A percentile compares a stretch with the other conserved stretches of the same genome.
Conservation (phyloP, 2,888 invertebrate genomes). For the Sarcophaga rosellei region DNA sequence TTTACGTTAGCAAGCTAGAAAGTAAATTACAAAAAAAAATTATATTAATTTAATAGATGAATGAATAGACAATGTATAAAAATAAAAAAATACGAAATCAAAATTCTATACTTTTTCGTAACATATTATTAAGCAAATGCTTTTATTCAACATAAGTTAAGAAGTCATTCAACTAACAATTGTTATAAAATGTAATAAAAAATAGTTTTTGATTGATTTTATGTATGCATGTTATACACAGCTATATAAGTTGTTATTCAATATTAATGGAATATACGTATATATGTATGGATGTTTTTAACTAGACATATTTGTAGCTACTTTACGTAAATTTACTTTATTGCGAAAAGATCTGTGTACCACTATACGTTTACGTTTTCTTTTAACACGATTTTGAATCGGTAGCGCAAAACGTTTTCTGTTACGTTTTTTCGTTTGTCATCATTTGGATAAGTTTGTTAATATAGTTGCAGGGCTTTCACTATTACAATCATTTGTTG, state of each 20-base stretch:
- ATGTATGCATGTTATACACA: not conserved
- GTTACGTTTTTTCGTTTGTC: conserved; percentile 24
- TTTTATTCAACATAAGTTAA: too few species aligned
- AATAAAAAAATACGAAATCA: too few species aligned
- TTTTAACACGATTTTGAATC: conserved; percentile 29
- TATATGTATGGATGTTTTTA: not conserved
- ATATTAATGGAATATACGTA: conserved; percentile 36
- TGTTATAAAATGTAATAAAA: too few species aligned
- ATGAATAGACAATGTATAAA: too few species aligned
- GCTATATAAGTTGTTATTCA: not conserved
- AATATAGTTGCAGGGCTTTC: conserved; percentile 39
- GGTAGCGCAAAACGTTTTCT: conserved; percentile 17
- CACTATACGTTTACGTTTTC: conserved; percentile 39
- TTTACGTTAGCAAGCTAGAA: too few species aligned
- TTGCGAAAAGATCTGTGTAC: conserved; percentile 19
- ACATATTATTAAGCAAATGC: too few species aligned
- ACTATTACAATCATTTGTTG: conserved; percentile 38
- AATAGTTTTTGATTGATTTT: too few species aligned
- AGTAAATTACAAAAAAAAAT: too few species aligned
- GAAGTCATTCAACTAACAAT: too few species aligned
- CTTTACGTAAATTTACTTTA: conserved; percentile 29
- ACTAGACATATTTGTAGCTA: conserved; percentile 17
- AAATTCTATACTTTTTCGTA: too few species aligned
- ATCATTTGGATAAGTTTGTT: conserved; percentile 55
- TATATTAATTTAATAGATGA: too few species aligned